Base-by-base conservation (phyloP, 35 echinoderm and acorn worm genomes). In the Strongylocentrotus purpuratus region DNA sequence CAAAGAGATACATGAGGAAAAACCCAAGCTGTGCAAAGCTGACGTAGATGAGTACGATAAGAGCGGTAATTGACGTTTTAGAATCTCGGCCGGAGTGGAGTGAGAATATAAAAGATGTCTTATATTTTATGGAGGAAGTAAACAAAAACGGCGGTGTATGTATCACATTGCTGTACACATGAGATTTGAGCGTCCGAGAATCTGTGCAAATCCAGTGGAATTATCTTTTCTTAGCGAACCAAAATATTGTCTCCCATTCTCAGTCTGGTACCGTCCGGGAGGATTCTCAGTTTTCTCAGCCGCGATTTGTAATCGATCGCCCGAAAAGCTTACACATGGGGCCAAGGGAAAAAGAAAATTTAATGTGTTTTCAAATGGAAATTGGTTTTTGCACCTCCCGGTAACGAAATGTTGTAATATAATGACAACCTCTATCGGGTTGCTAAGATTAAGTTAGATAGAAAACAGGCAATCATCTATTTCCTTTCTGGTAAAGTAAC, bases 281-380 rank as follows among this genome's bases (percentile, higher is more conserved):
- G 65, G 65, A 78, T 78, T 70, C 22, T 28, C 18, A 18, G 22
- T n/a, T n/a, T 70, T 70, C 61, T 18, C 61, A 22, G 17, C 61
- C 61, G 61, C 22, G 65, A 78, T 78, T 78, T 78, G 65, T 78
- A 78, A 78, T 78, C 65, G 65, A 78, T 78, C 65, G 65, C 20
- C 15, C 7, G n/a, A 78, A 71, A 28, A 78, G 65, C 65, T 78
- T 78, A 78, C 65, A 28, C 20, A n/a, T n/a, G 65, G 65, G 65
- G 65, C 65, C 65, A 78, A 78, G 65, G 65, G 65, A 18, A n/a
- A 28, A 78, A 78, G 65, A 78, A 78, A 78, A 78, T 78, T 78
- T 78, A 78, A 78, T 78, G 65, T 78, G 65, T 78, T 78, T 78
- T 78, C 65, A 78, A 28, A 4, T 78, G 65, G 65, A 78, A 78